Percentiles rank a stretch among this genome's conserved stretches.
Evolutionary conservation across 92 coral and sea anemone genomes (phyloP).

Genomic region (Actinostola sp.): DNA sequence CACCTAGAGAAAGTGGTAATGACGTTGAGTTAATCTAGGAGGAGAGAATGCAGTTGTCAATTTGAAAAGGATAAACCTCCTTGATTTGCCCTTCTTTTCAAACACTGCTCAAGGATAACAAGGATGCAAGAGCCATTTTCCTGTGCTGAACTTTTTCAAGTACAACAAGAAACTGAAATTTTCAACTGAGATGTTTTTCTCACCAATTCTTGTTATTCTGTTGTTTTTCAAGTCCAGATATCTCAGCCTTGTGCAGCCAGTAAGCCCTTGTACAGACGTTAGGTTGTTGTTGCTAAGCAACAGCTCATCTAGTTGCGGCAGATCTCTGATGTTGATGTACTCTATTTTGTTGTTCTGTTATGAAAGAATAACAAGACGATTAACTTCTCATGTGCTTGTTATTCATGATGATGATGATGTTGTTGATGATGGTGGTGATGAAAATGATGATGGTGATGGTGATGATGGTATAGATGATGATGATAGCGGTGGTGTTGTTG

Average conservation of each 20-base stretch:
- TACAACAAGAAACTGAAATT: no score
- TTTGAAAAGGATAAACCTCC: no score
- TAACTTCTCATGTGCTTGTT: background rate
- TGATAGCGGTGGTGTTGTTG: no score
- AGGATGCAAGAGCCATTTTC: no score
- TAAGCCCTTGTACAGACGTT: conserved; percentile 88
- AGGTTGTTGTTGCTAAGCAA: conserved; percentile 70
- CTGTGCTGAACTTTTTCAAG: no score
- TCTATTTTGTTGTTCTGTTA: conserved; percentile 82
- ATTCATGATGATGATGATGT: background rate
- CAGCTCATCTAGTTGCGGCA: conserved; percentile 63
- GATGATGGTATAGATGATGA: no score
- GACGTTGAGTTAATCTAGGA: background rate
- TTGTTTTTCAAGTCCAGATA: conserved; percentile 64
- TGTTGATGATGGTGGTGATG: no score
- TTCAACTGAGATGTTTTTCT: background rate
- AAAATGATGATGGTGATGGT: no score
- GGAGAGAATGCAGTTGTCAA: no score
- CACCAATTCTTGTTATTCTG: conserved; percentile 94
- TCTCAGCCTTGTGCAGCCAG: conserved; percentile 56
- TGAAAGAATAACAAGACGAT: background rate
- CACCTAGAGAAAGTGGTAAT: conserved; percentile 38
- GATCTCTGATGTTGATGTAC: conserved; percentile 65
- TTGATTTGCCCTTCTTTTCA: no score
- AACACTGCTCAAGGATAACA: no score